phyloP scores from a whole-genome alignment of 2,113 vertebrate genomes.

The Sylvilagus bachmani region DNA sequence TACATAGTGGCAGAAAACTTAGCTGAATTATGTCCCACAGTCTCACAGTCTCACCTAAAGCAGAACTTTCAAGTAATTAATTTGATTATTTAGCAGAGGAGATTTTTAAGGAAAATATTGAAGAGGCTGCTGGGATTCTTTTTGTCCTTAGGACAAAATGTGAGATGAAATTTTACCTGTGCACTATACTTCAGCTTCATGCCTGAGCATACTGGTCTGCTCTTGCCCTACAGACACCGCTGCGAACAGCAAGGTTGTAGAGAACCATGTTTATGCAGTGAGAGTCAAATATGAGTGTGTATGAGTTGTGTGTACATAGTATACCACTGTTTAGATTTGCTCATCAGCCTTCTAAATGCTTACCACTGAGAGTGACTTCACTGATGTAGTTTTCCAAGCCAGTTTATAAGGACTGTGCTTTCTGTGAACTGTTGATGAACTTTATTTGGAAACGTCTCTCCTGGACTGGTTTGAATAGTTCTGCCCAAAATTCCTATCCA shows the following conservation, averaged over 20 bases:
- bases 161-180: background rate
- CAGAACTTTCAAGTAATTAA: background rate
- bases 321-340: background rate
- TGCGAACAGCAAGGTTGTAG: background rate
- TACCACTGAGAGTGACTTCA: background rate
- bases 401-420: background rate
- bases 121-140: background rate
- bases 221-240: background rate
- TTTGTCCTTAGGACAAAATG: background rate
- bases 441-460: background rate
- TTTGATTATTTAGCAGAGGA: background rate
- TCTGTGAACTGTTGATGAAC: background rate
- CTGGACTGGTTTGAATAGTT: background rate
- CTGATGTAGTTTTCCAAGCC: background rate
- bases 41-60: background rate
- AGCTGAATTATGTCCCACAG: background rate
- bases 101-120: background rate
- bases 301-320: background rate
- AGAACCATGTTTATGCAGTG: background rate
- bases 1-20: background rate
- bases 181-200: background rate
- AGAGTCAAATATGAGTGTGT: background rate
- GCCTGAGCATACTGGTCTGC: background rate
- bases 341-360: slow-evolving; percentile 2
- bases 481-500: background rate